phyloP scores from a whole-genome alignment of 2,888 invertebrate genomes.

The Phymatocera aterrima region DNA sequence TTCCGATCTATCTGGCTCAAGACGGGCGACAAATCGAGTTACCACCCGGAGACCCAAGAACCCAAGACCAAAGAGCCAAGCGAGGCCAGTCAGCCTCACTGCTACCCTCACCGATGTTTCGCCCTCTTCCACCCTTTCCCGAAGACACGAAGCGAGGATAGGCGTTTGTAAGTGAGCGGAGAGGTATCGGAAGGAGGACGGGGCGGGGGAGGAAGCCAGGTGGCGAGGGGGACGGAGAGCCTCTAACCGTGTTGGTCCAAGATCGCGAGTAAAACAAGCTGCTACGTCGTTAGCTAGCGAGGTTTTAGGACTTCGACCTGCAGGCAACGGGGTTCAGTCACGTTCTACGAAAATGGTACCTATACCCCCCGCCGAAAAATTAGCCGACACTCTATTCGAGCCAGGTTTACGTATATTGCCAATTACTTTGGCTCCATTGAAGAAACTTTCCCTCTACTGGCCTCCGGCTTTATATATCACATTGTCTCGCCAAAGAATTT shows the following conservation, averaged over 20 bases:
- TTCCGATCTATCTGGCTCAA: slow-evolving; percentile 71
- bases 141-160: slow-evolving; percentile 35
- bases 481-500: not conserved
- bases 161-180: slow-evolving; percentile 15
- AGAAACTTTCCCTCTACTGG: not conserved
- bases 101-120: slow-evolving; percentile 39
- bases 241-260: slow-evolving; percentile 65
- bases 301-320: not conserved
- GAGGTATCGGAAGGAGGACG: not conserved
- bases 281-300: slow-evolving; percentile 62
- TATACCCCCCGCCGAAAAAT: slow-evolving; percentile 56
- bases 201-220: slow-evolving; percentile 17
- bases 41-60: slow-evolving; percentile 65
- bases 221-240: slow-evolving; percentile 45
- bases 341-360: slow-evolving; percentile 59
- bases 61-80: slow-evolving; percentile 66
- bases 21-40: slow-evolving; percentile 71
- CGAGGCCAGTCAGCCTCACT: slow-evolving; percentile 45
- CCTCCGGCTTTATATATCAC: not conserved
- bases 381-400: slow-evolving; percentile 53
- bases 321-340: slow-evolving; percentile 52
- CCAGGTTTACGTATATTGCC: slow-evolving; percentile 33
- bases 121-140: slow-evolving; percentile 43
- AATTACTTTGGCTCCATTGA: slow-evolving; percentile 13
- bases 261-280: slow-evolving; percentile 69